Evolutionary conservation across 2,888 invertebrate genomes (phyloP).

Genomic region (Luperina testacea): DNA sequence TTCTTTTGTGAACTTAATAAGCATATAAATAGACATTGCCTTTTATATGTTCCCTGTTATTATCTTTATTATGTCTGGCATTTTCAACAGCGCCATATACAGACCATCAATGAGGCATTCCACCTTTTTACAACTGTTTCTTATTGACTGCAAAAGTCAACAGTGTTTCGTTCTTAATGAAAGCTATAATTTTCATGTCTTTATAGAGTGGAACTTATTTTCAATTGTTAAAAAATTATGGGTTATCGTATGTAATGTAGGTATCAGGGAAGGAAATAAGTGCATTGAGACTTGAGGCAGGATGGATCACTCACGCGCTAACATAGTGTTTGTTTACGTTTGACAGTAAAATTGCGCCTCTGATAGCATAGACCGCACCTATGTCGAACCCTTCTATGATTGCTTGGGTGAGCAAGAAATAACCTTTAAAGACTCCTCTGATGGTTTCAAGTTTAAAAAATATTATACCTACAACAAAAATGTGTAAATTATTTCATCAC

Average conservation of each 20-base stretch:
- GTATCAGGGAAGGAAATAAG: slow-evolving; percentile 60
- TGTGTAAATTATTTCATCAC: background rate
- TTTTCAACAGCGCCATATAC: slow-evolving; percentile 66
- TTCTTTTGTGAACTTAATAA: slow-evolving; percentile 64
- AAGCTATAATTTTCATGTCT: slow-evolving; percentile 70
- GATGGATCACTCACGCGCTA: slow-evolving; percentile 68
- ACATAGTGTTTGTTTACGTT: slow-evolving; percentile 67
- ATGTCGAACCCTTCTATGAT: background rate
- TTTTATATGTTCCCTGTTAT: slow-evolving; percentile 70
- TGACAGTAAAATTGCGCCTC: slow-evolving; percentile 73
- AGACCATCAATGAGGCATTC: slow-evolving; percentile 60
- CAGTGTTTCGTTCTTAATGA: slow-evolving; percentile 64
- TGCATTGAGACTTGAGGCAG: slow-evolving; percentile 61
- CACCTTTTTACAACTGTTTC: slow-evolving; percentile 67
- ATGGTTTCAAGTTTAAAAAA: background rate
- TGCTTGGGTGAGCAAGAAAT: background rate
- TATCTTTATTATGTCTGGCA: slow-evolving; percentile 64
- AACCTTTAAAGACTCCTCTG: background rate
- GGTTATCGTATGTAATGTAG: slow-evolving; percentile 57
- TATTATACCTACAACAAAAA: background rate
- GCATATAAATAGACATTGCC: slow-evolving; percentile 68
- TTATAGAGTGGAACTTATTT: slow-evolving; percentile 57
- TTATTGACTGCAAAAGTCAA: slow-evolving; percentile 66
- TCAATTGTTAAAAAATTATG: slow-evolving; percentile 68
- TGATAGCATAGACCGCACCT: slow-evolving; percentile 5